Evolutionary conservation across 2,888 invertebrate species (phyloP).

Genomic region (Dasysyrphus tricinctus): DNA sequence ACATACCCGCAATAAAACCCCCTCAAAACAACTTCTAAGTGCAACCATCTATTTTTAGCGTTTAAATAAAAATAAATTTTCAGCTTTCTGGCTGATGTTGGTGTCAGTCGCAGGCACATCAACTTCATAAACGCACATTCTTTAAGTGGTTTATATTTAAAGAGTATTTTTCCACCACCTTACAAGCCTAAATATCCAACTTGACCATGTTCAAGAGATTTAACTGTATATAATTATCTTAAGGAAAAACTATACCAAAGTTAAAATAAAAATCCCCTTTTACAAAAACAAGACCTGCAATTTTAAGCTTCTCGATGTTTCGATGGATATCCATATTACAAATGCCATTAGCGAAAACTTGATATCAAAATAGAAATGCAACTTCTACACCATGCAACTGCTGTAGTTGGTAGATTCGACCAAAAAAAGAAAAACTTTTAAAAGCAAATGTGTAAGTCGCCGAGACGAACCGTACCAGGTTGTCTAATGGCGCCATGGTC

Average conservation of each 20-base stretch:
- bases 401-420: neutral
- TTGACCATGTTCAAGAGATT: conserved; percentile 66
- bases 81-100: neutral
- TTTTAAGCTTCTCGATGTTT: conserved; percentile 49
- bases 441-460: conserved; percentile 48
- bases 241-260: conserved; percentile 32
- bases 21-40: neutral
- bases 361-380: conserved; percentile 62
- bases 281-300: conserved; percentile 26
- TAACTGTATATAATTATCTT: conserved; percentile 57
- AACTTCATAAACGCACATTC: neutral
- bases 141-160: neutral
- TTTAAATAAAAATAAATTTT: neutral
- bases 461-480: conserved; percentile 64
- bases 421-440: conserved; percentile 18
- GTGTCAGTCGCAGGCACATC: neutral
- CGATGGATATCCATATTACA: conserved; percentile 4
- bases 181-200: conserved; percentile 50
- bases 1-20: neutral
- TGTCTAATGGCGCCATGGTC: conserved; percentile 74
- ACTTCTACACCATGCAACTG: conserved; percentile 9
- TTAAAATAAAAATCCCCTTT: neutral
- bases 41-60: neutral
- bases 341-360: conserved; percentile 51
- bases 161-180: conserved; percentile 11